A percentile compares a stretch with the other conserved stretches of the same genome.
Evolutionary conservation across 2,888 invertebrate species (phyloP).

Genomic region (Idaea biselata): DNA sequence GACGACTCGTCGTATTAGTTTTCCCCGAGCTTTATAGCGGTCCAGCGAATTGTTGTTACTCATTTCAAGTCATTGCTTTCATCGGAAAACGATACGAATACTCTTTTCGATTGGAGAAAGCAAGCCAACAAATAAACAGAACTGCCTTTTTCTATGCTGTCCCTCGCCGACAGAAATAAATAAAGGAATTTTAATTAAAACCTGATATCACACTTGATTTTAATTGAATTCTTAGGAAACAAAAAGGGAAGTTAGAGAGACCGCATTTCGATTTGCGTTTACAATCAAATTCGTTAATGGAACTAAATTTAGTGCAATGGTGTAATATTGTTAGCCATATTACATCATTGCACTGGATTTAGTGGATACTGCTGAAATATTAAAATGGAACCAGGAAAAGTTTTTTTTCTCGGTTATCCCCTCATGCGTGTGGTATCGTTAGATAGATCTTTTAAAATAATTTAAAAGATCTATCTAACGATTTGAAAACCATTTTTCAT

Average conservation of each 20-base stretch:
- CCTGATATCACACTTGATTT: slow-evolving; percentile 37
- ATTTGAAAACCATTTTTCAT: too few relatives aligned
- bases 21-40: background rate
- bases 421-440: too few relatives aligned
- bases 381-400: too few relatives aligned
- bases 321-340: background rate
- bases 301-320: background rate
- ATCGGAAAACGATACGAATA: slow-evolving; percentile 49
- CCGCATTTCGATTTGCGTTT: slow-evolving; percentile 3
- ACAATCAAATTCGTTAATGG: background rate
- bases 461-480: too few relatives aligned
- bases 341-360: too few relatives aligned
- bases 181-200: slow-evolving; percentile 41
- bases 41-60: slow-evolving; percentile 13
- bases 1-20: background rate
- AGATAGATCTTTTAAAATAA: too few relatives aligned
- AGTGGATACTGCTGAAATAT: too few relatives aligned
- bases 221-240: slow-evolving; percentile 35
- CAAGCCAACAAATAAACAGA: slow-evolving; percentile 32
- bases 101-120: slow-evolving; percentile 32
- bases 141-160: slow-evolving; percentile 34
- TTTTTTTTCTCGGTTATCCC: too few relatives aligned
- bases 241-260: slow-evolving; percentile 14
- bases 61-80: slow-evolving; percentile 48
- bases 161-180: slow-evolving; percentile 23